A percentile compares a stretch with the other conserved stretches of the same genome.
Conservation (phyloP, 2,888 invertebrate genomes). For the Orgyia antiqua region DNA sequence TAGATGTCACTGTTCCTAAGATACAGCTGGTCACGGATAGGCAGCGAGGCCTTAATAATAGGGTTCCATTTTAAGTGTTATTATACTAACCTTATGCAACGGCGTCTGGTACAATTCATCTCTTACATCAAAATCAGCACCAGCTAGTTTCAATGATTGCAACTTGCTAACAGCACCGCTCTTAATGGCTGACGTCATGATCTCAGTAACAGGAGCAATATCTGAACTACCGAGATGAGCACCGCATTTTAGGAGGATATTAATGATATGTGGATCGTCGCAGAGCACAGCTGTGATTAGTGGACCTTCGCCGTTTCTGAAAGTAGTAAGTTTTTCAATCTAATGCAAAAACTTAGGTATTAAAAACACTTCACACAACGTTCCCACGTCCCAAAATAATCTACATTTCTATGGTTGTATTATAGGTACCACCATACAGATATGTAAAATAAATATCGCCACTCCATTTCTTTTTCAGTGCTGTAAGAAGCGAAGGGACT, state of each 20-base stretch:
- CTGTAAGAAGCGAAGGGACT: too few relatives aligned
- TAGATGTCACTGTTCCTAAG: too few relatives aligned
- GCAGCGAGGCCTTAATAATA: too few relatives aligned
- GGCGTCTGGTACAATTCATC: constrained; percentile 83
- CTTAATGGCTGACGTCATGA: constrained; percentile 82
- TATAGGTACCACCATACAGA: too few relatives aligned
- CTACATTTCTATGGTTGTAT: too few relatives aligned
- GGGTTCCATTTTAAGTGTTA: too few relatives aligned
- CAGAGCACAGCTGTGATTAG: constrained; percentile 83
- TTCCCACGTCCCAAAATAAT: too few relatives aligned
- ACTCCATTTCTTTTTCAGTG: too few relatives aligned
- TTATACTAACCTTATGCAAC: constrained; percentile 80
- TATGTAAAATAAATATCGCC: too few relatives aligned
- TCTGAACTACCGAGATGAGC: constrained; percentile 82
- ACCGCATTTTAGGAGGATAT: constrained; percentile 83
- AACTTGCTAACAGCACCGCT: constrained; percentile 77
- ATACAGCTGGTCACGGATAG: too few relatives aligned
- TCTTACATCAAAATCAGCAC: constrained; percentile 79
- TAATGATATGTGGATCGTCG: constrained; percentile 81
- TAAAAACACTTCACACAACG: too few relatives aligned
- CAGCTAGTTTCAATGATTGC: constrained; percentile 81
- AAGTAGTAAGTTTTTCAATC: background rate
- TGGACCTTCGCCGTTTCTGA: constrained; percentile 79
- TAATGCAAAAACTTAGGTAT: background rate
- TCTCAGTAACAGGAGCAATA: constrained; percentile 79